Evolutionary conservation across 2,888 invertebrate genomes (phyloP), one percentile per base, ranked within the genome.

Genomic region (Diadegma fenestrale): DNA sequence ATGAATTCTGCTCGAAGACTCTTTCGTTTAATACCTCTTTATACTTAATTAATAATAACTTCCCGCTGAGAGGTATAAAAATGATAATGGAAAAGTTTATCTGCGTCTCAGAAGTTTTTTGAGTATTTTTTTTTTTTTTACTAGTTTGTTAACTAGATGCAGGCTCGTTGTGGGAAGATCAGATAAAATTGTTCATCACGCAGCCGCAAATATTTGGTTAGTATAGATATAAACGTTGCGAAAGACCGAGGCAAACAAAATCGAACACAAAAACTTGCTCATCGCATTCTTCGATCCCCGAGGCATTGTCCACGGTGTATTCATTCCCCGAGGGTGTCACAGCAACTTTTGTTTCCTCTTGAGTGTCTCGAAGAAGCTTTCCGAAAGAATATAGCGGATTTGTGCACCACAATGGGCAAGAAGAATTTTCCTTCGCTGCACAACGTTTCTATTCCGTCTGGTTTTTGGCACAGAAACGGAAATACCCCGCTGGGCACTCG

Each of bases 21-120:
- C 54, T 82, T 68, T 68, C 19, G 30, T 48, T 76, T 76, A 12
- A 72, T 80, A n/a, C n/a, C 30, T 69, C 71, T 19, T 6, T 41
- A 69, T 63, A 63, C 10, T 5, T 75, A n/a, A 45, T 33, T 19
- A 12, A 30, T 33, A 12, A 41, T 19, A 1, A 22, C 19, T 41
- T 22, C 3, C 37, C 6, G 4, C 10, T 41, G 10, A 19, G 41
- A n/a, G 0, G 26, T 26, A 0, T 14, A 19, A 10, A 14, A 12
- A 1, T 14, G 26, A 58, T 22, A 26, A 58, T 26, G 26, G 5
- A 22, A 58, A 26, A 26, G 26, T 26, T 5, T 6, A 12, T 26
- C 26, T 14, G 5, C 58, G 26, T 58, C 26, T 54, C 12, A 22
- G 8, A 10, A 12, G 22, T 22, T 54, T 4, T 10, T 22, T 12